phyloP scores from a whole-genome alignment of 2,888 invertebrate species.

The Pimpla rufipes region DNA sequence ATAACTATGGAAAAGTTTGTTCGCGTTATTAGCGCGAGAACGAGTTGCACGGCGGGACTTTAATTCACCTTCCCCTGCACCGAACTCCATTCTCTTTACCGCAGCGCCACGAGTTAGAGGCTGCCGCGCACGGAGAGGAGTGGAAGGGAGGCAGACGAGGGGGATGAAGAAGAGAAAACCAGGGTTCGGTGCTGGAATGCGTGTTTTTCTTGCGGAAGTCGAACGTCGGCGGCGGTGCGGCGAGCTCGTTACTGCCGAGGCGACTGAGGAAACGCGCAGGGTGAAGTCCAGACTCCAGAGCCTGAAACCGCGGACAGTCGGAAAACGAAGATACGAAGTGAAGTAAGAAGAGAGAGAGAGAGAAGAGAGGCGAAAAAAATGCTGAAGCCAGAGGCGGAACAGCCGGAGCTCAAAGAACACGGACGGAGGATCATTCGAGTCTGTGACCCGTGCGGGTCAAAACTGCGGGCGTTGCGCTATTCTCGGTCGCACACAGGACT shows the following conservation, averaged over 20 bases:
- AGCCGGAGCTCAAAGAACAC: conserved; percentile 22
- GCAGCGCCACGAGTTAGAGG: conserved; percentile 42
- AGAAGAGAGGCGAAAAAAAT: neutral
- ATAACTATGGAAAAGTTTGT: conserved; percentile 67
- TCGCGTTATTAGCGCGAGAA: conserved; percentile 66
- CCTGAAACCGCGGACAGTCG: conserved; percentile 36
- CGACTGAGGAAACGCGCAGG: conserved; percentile 11
- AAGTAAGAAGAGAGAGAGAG: neutral
- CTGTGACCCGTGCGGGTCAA: conserved; percentile 43
- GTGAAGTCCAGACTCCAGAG: conserved; percentile 22
- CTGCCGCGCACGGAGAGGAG: conserved; percentile 22
- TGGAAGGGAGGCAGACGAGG: neutral
- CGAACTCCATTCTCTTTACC: conserved; percentile 25
- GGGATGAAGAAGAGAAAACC: conserved; percentile 35
- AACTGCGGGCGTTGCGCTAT: conserved; percentile 51
- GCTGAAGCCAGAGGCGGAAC: conserved; percentile 5
- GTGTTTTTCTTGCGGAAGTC: conserved; percentile 78
- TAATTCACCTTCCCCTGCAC: conserved; percentile 56
- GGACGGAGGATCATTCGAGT: conserved; percentile 43
- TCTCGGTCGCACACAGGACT: conserved; percentile 30
- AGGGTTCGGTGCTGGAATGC: conserved; percentile 67
- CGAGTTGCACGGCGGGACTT: conserved; percentile 61
- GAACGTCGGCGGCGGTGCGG: conserved; percentile 70
- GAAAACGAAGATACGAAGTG: conserved; percentile 20
- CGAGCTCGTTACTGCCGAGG: conserved; percentile 72